Evolutionary conservation across 2,113 vertebrate genomes (phyloP), one percentile per base, ranked within the genome.

Genomic region (Mugil cephalus): DNA sequence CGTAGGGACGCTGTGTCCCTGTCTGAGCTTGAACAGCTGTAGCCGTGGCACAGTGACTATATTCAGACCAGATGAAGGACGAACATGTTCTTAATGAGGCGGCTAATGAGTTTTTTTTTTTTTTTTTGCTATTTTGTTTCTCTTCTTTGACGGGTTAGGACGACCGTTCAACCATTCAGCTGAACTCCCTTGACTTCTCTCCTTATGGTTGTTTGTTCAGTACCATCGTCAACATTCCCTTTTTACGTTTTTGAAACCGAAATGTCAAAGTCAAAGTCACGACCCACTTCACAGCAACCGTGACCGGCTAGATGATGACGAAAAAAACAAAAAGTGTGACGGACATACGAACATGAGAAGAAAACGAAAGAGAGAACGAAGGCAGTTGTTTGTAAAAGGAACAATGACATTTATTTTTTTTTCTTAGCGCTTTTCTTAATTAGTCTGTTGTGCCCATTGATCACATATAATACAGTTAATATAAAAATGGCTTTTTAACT

Each of bases 401-500:
- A 93, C 78, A 89, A 87, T 93, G 87, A 94, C 92, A 90, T 94
- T 94, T 94, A 93, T 93, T 93, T 83, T 85, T 30, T 84, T 89
- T 90, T 85, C 77, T 66, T 82, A 89, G 90, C 93, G 92, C 93
- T 88, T 88, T 88, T 91, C 91, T 88, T 80, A 86, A 89, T 88
- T 87, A 91, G 90, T 92, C 91, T 85, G 83, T 89, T 93, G 91
- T 93, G 93, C 91, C 93, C 89, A 92, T 83, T 87, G 88, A 93
- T 92, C 92, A 93, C 92, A 93, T 90, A 92, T 91, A 93, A 87
- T 93, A 93, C 92, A 93, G 91, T 92, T 88, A 91, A 90, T 94
- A 94, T 92, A 94, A 94, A 94, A 94, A 94, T 93, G 91, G 93
- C 92, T 93, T 94, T 93, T 93, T 89, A 89, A 89, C 91, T 94